phyloP scores from a whole-genome alignment of 2,113 vertebrate genomes.

The Toxotes chatareus region DNA sequence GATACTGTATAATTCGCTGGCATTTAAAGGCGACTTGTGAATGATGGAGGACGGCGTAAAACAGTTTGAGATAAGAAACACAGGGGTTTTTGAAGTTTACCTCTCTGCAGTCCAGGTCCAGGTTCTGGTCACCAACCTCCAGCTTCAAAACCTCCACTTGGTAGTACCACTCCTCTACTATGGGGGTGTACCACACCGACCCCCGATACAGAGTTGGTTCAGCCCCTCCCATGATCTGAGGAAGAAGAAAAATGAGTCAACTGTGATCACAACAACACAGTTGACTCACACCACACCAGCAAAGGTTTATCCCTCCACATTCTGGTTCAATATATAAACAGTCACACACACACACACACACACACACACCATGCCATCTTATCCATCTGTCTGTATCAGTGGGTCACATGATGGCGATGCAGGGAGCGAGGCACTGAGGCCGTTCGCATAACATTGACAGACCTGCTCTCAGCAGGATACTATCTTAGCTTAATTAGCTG shows the following conservation, averaged over 20 bases:
- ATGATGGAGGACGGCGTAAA: neutral
- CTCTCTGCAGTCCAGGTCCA: conserved; percentile 95
- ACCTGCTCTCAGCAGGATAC: conserved; percentile 73
- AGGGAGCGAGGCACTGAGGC: conserved; percentile 39
- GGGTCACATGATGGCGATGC: conserved; percentile 53
- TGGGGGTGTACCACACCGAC: conserved; percentile 95
- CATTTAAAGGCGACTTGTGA: neutral
- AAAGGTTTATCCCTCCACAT: conserved; percentile 17
- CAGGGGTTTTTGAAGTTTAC: conserved; percentile 77
- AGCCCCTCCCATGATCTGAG: conserved; percentile 92
- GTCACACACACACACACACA: conserved; percentile 28
- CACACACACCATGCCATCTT: conserved; percentile 34
- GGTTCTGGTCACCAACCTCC: conserved; percentile 91
- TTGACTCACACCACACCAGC: too few species aligned
- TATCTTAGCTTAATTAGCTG: conserved; percentile 77
- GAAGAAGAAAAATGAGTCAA: conserved; percentile 5
- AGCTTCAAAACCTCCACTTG: conserved; percentile 96
- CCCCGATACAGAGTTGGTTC: conserved; percentile 91
- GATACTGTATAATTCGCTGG: neutral
- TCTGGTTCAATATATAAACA: conserved; percentile 7
- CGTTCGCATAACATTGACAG: conserved; percentile 63
- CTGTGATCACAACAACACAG: conserved; percentile 12
- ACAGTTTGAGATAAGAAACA: neutral
- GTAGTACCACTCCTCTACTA: conserved; percentile 97
- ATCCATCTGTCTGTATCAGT: conserved; percentile 73